These are phyloP conservation scores for Anas bernieri DNA, from an alignment of 2,797 vertebrate species.

Conservation along the genomic window DNA sequence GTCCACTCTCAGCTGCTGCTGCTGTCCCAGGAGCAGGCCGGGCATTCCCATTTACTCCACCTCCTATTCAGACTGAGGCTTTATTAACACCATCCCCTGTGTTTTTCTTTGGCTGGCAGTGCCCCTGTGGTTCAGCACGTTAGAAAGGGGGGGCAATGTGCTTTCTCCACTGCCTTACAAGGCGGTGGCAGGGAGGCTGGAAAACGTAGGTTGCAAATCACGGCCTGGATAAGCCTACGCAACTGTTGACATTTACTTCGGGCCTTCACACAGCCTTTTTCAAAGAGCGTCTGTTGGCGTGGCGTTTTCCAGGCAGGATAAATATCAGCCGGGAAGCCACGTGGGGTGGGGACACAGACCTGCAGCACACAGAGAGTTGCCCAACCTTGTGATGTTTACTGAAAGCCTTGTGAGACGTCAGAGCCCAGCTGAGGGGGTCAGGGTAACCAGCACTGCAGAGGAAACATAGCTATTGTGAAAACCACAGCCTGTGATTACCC, in stretches of 20 bases:
- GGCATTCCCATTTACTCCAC: neutral
- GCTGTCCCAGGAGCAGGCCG: neutral
- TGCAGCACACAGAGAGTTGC: neutral
- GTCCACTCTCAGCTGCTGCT: neutral
- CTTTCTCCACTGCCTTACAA: neutral
- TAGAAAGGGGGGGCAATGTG: fast-evolving
- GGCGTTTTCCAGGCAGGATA: neutral
- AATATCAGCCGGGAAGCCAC: neutral
- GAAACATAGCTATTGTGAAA: neutral
- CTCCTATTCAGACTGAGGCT: neutral
- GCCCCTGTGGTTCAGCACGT: neutral
- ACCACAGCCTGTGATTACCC: fast-evolving
- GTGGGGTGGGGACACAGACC: neutral
- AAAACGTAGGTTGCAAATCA: neutral
- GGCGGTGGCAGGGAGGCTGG: neutral
- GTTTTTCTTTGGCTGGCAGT: neutral
- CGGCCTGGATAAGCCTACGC: neutral
- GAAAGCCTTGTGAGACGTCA: neutral
- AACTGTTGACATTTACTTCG: neutral
- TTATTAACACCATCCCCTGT: neutral
- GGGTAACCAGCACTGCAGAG: neutral
- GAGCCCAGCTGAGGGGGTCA: neutral
- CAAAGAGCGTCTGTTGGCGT: neutral
- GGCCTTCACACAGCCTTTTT: neutral
- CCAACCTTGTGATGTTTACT: neutral